Percentiles rank a stretch among this genome's conserved stretches.
Evolutionary conservation across 2,797 vertebrate species (phyloP).

Genomic region (Tapirus indicus): DNA sequence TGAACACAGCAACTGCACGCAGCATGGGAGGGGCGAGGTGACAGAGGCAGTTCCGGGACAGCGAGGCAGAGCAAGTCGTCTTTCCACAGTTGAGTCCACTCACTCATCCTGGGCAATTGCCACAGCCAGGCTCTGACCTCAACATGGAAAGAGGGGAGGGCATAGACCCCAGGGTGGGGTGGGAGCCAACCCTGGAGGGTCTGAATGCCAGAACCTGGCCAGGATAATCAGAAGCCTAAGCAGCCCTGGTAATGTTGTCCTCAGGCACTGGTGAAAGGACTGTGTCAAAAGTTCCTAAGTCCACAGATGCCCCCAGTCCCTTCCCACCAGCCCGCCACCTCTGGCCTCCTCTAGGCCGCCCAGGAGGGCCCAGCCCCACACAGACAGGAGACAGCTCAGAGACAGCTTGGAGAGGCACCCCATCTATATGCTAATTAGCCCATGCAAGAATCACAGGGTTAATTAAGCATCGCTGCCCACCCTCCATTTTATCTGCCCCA

Average conservation of each 20-base stretch:
- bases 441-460: slow-evolving; percentile 85
- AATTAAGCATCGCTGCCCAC: slow-evolving; percentile 83
- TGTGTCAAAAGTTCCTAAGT: not conserved
- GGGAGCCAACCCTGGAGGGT: fast-evolving
- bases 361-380: slow-evolving; percentile 41
- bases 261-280: not conserved
- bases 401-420: slow-evolving; percentile 55
- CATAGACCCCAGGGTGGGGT: fast-evolving
- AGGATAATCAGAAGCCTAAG: not conserved
- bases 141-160: too few species aligned
- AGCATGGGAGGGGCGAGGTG: not conserved
- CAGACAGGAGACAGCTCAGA: slow-evolving; percentile 50
- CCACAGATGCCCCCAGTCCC: fast-evolving
- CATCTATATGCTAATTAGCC: slow-evolving; percentile 87
- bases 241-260: not conserved
- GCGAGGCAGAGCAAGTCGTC: not conserved
- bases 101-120: not conserved
- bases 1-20: not conserved
- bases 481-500: slow-evolving; percentile 81
- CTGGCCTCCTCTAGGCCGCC: not conserved
- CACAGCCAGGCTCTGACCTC: not conserved
- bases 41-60: fast-evolving
- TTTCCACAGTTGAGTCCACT: not conserved
- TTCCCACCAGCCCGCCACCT: too few species aligned
- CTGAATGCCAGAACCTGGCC: not conserved